Conservation (phyloP, 2,888 invertebrate genomes). For the Eupithecia abbreviata region DNA sequence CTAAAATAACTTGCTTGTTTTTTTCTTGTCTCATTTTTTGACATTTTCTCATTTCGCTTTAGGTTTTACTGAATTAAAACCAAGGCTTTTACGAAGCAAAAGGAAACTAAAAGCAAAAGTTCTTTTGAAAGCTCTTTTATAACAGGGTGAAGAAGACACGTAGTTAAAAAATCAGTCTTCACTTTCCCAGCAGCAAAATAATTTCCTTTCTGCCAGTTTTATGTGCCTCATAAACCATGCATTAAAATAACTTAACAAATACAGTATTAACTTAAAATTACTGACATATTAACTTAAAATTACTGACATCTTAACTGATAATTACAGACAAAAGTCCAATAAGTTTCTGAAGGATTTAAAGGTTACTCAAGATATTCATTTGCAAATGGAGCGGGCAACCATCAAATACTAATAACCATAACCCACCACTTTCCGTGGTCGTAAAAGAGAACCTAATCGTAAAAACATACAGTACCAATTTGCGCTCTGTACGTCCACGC, state of each 20-base stretch:
- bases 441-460: conserved; percentile 23
- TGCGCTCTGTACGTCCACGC: conserved; percentile 32
- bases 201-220: neutral
- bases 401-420: conserved; percentile 24
- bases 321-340: neutral
- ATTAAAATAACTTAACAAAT: neutral
- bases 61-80: neutral
- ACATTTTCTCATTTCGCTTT: too few relatives aligned
- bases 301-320: neutral
- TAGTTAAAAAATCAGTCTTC: neutral
- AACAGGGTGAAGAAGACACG: neutral
- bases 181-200: neutral
- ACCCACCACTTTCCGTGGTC: conserved; percentile 22
- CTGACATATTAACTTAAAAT: neutral
- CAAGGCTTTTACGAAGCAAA: neutral
- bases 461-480: conserved; percentile 39
- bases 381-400: conserved; percentile 18
- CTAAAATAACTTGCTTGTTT: too few relatives aligned
- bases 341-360: conserved; percentile 1
- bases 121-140: neutral
- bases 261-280: neutral
- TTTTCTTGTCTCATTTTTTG: too few relatives aligned
- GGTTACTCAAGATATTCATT: conserved; percentile 8
- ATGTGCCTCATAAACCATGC: neutral
- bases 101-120: neutral